phyloP scores from a whole-genome alignment of 2,113 vertebrate species.

The Eonycteris spelaea region DNA sequence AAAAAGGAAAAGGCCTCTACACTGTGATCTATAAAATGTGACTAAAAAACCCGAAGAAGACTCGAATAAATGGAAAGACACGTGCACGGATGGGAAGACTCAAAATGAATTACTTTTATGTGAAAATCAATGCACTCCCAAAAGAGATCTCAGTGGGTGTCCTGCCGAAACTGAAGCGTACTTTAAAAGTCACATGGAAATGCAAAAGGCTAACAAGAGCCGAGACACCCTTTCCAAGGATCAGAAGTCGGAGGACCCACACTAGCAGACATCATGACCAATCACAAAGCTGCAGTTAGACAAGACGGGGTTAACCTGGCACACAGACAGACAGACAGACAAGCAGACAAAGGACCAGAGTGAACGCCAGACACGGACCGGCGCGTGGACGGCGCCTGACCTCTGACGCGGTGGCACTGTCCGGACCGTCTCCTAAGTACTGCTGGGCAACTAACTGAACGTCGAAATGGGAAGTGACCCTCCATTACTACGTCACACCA shows the following conservation, averaged over 20 bases:
- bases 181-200: background rate
- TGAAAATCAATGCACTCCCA: background rate
- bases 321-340: background rate
- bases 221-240: background rate
- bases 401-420: fast-evolving
- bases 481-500: background rate
- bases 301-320: fast-evolving
- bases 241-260: background rate
- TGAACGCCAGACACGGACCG: background rate
- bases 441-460: background rate
- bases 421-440: fast-evolving
- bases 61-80: background rate
- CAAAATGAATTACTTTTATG: background rate
- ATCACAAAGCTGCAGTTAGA: fast-evolving
- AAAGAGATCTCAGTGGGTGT: background rate
- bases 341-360: background rate
- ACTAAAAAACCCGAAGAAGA: background rate
- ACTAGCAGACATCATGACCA: fast-evolving
- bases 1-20: background rate
- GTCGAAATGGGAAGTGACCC: background rate
- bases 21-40: background rate
- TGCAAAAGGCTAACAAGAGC: background rate
- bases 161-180: background rate
- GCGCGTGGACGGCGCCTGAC: fast-evolving
- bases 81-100: background rate